phyloP scores from a whole-genome alignment of 2,888 invertebrate genomes.

The Cotesia congregata region DNA sequence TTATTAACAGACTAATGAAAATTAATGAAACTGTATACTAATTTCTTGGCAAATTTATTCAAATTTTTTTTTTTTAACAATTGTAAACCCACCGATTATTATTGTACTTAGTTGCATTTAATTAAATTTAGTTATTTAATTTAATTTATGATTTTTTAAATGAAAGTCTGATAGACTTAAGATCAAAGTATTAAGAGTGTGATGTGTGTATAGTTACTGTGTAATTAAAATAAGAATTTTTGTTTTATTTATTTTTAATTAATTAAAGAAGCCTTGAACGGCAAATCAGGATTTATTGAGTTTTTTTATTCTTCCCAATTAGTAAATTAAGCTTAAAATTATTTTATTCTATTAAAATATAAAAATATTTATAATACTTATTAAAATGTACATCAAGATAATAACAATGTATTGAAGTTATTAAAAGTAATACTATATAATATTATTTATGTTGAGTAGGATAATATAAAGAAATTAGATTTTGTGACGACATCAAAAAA shows the following conservation, averaged over 20 bases:
- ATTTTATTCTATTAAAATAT: not conserved
- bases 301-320: not conserved
- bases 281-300: conserved; percentile 14
- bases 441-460: not conserved
- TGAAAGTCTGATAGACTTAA: conserved; percentile 40
- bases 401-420: not conserved
- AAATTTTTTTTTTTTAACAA: conserved; percentile 9
- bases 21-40: too few species aligned
- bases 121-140: not conserved
- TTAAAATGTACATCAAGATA: not conserved
- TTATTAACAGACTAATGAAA: not conserved
- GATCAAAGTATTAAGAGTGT: conserved; percentile 33
- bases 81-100: not conserved
- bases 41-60: not conserved
- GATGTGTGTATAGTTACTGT: conserved; percentile 19
- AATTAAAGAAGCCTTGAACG: conserved; percentile 22
- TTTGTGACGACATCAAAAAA: not conserved
- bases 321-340: not conserved
- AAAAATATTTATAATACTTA: not conserved
- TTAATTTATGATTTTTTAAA: conserved; percentile 19
- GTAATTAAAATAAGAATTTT: conserved; percentile 7
- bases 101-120: not conserved
- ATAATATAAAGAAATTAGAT: not conserved
- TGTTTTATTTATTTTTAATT: not conserved
- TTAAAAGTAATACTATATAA: not conserved